These are phyloP conservation scores for Acanthosepion pharaonis DNA, from an alignment of 2,888 invertebrate species.

Conservation along the genomic window DNA sequence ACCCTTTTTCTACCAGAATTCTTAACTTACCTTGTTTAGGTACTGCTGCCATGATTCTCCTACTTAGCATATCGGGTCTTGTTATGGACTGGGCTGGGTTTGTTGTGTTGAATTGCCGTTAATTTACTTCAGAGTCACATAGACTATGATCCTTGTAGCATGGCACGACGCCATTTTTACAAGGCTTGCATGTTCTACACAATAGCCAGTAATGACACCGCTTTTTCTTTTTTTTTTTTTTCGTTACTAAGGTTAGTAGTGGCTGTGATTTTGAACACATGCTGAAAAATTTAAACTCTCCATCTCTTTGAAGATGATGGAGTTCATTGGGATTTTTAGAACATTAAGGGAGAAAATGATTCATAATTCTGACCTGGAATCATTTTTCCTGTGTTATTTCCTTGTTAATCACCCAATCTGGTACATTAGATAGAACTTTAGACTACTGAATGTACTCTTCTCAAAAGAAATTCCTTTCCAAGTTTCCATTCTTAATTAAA, in stretches of 20 bases:
- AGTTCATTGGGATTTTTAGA: too few species aligned
- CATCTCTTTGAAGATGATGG: too few species aligned
- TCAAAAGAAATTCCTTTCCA: too few species aligned
- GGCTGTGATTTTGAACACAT: neutral
- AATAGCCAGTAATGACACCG: neutral
- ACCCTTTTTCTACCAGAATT: neutral
- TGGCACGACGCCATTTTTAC: neutral
- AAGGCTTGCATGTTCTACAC: neutral
- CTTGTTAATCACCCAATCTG: too few species aligned
- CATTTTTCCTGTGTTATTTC: too few species aligned
- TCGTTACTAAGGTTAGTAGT: neutral
- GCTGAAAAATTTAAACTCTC: too few species aligned
- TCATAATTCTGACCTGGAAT: too few species aligned
- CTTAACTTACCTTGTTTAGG: neutral
- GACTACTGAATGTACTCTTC: too few species aligned
- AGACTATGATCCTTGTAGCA: neutral
- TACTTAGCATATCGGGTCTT: constrained; percentile 16
- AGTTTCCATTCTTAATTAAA: too few species aligned
- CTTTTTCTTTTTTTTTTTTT: too few species aligned
- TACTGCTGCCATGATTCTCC: constrained; percentile 14
- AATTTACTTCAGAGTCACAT: neutral
- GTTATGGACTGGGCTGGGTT: neutral
- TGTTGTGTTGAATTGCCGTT: neutral
- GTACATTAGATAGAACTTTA: too few species aligned
- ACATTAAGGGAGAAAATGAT: too few species aligned